Base-by-base conservation (phyloP, 1,140 invertebrate genomes). In the Tetragonula clypearis region DNA sequence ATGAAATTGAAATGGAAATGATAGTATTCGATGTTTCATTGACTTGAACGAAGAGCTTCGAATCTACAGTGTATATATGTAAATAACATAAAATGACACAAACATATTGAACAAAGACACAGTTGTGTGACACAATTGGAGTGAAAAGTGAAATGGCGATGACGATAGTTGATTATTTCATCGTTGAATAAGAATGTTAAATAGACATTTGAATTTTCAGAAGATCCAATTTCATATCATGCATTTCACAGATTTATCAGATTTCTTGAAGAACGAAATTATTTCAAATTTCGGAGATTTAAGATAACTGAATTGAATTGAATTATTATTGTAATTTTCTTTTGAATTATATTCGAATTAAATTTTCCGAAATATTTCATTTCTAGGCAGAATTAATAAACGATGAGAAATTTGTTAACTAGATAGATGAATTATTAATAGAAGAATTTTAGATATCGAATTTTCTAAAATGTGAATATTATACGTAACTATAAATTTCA, bases 1-100 rank as follows among this genome's bases (percentile, higher is more conserved):
- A 73, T 49, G 23, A 73, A 41, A 35, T 53, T 53, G 41, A 49
- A 49, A 73, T 73, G 23, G 71, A 73, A 73, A 73, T 73, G 66
- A 41, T 49, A 72, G 21, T 23, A 72, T 72, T 73, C 23, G 41
- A 1, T n/a, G 41, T 15, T 62, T 62, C 60, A 12, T 62, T 62
- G 60, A n/a, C 60, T 12, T 4, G 35, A 17, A 15, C 35, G 6
- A 8, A n/a, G 41, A 11, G 35, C 41, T 15, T 72, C 15, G 35
- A 49, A n/a, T 14, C 23, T n/a, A n/a, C 21, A 73, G 14, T 73
- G 49, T 53, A 23, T 1, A 26, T 73, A 73, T 53, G 41, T 4
- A 26, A 73, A 73, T 49, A 17, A 14, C 6, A 68, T 68, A 19
- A 68, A 30, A 53, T 17, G 1, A 3, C n/a, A 30, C 41, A 23